Base-by-base conservation (phyloP, 1,140 invertebrate genomes). In the Trichogramma pretiosum region DNA sequence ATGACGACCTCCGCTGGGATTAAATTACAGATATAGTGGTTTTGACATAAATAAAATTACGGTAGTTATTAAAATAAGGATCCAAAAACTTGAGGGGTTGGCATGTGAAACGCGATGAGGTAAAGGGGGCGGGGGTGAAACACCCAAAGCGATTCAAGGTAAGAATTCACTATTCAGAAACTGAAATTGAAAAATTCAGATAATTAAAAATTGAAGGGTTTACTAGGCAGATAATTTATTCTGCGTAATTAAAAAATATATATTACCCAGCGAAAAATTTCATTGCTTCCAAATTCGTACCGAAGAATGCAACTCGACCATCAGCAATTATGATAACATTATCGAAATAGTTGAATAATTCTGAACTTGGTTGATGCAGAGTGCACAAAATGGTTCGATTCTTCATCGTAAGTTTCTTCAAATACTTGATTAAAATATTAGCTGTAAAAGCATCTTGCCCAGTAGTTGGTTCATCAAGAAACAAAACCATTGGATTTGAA, bases 291-390 rank as follows among this genome's bases (percentile, higher is more conserved):
- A 80, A 70, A 1, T 79, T 77, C 1, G 81, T 77, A 5, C 94
- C 94, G 40, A 88, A 80, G 57, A 85, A 98, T 0, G 89, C 93
- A 1, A 93, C 82, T 50, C 88, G 73, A 0, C 94, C 93, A 66
- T 96, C 89, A 13, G 90, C 87, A 50, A 98, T 64, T 2, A 96
- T 70, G 47, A 94, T 80, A 7, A 96, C 71, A 53, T 85, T 82
- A 59, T 93, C 82, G 65, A 98, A 98, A 65, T 89, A 76, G 2
- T 82, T 79, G 61, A 93, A 95, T 23, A 97, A 76, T 56, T 93
- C 85, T 0, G 88, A 92, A n/a, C 89, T 93, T 0, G 95, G 94
- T 67, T 98, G 95, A 70, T 98, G 94, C 55, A 98, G 97, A 11
- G 93, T 96, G 60, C 90, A 93, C 17, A 98, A 69, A 3, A 98